Conservation (phyloP, 2,888 invertebrate genomes). For the Zygogramma bicolorata region DNA sequence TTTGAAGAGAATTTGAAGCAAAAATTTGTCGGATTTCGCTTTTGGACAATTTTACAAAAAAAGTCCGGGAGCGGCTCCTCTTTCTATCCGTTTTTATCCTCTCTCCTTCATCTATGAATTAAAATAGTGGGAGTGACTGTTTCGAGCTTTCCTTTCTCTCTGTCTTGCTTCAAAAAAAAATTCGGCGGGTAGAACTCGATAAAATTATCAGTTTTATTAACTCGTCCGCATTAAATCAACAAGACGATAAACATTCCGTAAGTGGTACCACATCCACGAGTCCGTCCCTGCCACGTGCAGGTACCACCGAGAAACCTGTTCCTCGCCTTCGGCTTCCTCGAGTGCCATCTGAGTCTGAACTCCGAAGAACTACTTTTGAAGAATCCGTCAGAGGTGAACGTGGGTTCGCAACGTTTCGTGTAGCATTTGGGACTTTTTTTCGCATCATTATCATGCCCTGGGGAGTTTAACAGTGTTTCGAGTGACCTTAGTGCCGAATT, state of each 20-base stretch:
- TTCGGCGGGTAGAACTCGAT: no score
- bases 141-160: no score
- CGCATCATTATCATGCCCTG: constrained; percentile 42
- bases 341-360: constrained; percentile 41
- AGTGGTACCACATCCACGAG: background rate
- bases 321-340: constrained; percentile 48
- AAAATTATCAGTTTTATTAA: no score
- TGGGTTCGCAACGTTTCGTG: constrained; percentile 29
- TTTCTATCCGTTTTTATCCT: no score
- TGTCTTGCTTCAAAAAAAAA: no score
- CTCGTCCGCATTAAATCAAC: background rate
- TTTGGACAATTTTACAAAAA: no score
- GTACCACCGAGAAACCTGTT: constrained; percentile 51
- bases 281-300: constrained; percentile 42
- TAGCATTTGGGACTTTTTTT: constrained; percentile 34
- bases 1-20: no score
- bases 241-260: background rate
- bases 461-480: constrained; percentile 36
- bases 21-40: no score
- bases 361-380: constrained; percentile 50
- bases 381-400: constrained; percentile 31
- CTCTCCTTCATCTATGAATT: no score
- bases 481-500: constrained; percentile 37
- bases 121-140: no score
- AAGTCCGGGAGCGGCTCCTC: no score